phyloP scores from a whole-genome alignment of 2,113 vertebrate species.

The Trachemys scripta region DNA sequence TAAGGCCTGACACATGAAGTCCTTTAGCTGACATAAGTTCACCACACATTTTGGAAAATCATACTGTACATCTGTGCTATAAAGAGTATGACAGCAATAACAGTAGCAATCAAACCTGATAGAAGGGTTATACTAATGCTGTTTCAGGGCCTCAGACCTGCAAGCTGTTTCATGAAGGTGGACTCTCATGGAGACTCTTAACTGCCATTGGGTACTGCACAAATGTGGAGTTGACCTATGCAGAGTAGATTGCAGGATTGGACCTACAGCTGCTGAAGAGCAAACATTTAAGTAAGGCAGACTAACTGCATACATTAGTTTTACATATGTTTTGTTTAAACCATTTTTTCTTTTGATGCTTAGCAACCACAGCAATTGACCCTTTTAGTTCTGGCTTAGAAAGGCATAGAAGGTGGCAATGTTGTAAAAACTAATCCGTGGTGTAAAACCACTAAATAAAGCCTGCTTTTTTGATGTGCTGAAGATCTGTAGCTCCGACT shows the following conservation, averaged over 20 bases:
- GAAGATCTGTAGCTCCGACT: neutral
- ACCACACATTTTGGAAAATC: neutral
- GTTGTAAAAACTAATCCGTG: neutral
- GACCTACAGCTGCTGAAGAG: neutral
- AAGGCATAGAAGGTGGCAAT: neutral
- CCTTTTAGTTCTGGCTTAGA: neutral
- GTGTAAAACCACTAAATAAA: neutral
- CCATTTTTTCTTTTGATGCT: neutral
- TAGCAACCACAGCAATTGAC: neutral
- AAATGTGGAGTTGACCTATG: neutral
- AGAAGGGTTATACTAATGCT: neutral
- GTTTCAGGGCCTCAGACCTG: fast-evolving
- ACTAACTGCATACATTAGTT: fast-evolving
- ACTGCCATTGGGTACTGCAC: neutral
- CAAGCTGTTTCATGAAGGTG: neutral
- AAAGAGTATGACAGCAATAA: neutral
- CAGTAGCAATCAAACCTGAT: neutral
- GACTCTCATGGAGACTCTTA: neutral
- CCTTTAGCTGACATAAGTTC: neutral
- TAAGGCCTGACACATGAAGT: neutral
- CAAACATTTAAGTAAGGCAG: neutral
- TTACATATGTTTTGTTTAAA: neutral
- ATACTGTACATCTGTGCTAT: neutral
- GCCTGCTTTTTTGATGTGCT: neutral
- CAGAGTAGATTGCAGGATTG: neutral